Base-by-base conservation (phyloP, 2,797 vertebrate species). In the Pseudochromis fuscus region DNA sequence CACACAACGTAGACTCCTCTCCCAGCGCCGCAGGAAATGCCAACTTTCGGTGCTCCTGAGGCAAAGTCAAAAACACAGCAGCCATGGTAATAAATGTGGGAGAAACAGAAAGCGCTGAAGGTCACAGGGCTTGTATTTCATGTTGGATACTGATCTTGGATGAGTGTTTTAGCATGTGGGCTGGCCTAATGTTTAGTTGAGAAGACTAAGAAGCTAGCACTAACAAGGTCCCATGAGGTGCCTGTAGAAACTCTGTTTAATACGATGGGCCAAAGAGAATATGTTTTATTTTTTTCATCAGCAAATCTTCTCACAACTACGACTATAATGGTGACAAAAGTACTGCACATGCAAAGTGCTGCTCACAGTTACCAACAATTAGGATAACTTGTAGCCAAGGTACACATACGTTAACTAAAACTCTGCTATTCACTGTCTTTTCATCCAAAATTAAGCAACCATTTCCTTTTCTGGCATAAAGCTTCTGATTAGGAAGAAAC, bases 211-310 rank as follows among this genome's bases (percentile, higher is more conserved):
- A 74, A 63, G 24, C 59, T 57, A 58, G 58, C 73, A 65, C 76
- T 79, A 87, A 89, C 81, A 77, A 85, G 73, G 49, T 59, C 87
- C 81, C 67, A 51, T 37, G 74, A 85, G 87, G 67, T 67, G 70
- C 72, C 79, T 73, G 53, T 52, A 77, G 31, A 74, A 79, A 76
- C 51, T 58, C 72, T 67, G 75, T 72, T 79, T 72, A 28, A 75
- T 81, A 53, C 45, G 69, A 59, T 18, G 25, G 57, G 57, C 42
- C 68, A 79, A 64, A 63, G 11, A 66, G 19, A 30, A 55, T 24
- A 5, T 44, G 3, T 16, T 24, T 15, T 25, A 50, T 74, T 23
- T 52, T 53, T 35, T 18, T 4, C 45, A 28, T 68, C 65, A 73
- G 49, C 57, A 73, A 56, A 56, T 59, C 37, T 30, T 19, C 28